Evolutionary conservation across 1,140 invertebrate species (phyloP).

Genomic region (Cydia amplana): DNA sequence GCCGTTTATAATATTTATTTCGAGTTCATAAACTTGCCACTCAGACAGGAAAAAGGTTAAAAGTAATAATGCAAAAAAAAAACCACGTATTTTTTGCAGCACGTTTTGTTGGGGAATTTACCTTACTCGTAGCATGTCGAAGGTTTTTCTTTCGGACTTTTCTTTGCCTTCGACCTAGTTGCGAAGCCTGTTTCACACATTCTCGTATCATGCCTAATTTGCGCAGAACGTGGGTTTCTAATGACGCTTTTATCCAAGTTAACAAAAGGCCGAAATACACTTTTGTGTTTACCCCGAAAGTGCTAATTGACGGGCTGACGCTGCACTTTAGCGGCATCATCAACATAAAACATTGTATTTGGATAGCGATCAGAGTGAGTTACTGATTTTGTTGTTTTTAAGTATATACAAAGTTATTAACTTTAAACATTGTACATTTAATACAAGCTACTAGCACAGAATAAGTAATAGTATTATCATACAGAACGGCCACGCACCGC

Average conservation of each 20-base stretch:
- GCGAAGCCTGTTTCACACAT: not conserved
- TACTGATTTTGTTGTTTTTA: no score
- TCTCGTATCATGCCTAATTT: not conserved
- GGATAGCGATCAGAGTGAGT: not conserved
- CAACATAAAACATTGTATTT: not conserved
- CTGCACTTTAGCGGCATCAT: not conserved
- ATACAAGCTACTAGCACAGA: no score
- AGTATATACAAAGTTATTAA: no score
- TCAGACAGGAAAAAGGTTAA: no score
- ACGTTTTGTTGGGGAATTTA: no score
- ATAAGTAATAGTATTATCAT: no score
- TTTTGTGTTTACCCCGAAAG: not conserved
- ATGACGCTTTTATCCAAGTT: not conserved
- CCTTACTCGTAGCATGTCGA: not conserved
- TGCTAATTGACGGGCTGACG: not conserved
- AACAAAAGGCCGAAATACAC: conserved; percentile 5
- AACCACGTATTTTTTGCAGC: no score
- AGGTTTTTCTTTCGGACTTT: not conserved
- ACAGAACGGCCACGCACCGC: no score
- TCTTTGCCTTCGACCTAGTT: not conserved
- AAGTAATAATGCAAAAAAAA: no score
- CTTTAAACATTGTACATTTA: no score
- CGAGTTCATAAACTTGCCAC: no score
- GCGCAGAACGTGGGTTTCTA: not conserved
- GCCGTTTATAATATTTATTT: no score